These are phyloP conservation scores for Drosophila neotestacea DNA, from an alignment of 2,888 invertebrate genomes.

Conservation along the genomic window DNA sequence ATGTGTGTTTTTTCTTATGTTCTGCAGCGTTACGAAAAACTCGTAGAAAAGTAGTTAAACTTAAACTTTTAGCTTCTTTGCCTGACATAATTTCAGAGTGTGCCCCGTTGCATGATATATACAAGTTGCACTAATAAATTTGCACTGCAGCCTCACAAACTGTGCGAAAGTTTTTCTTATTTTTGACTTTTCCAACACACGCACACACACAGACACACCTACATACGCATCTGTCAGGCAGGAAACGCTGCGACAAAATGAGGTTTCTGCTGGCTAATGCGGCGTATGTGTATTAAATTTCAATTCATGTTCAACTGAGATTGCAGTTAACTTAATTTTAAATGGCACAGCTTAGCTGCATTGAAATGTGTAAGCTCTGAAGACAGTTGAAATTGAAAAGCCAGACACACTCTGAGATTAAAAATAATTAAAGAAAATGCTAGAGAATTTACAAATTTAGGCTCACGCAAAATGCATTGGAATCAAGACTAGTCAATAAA, in stretches of 20 bases:
- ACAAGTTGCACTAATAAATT: slow-evolving; percentile 67
- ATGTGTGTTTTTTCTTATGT: slow-evolving; percentile 19
- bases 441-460: not conserved
- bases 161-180: slow-evolving; percentile 54
- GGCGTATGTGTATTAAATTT: slow-evolving; percentile 46
- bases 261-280: slow-evolving; percentile 28
- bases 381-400: slow-evolving; percentile 19
- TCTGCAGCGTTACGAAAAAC: slow-evolving; percentile 56
- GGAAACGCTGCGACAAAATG: slow-evolving; percentile 12
- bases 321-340: not conserved
- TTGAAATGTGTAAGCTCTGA: slow-evolving; percentile 3
- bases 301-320: slow-evolving; percentile 29
- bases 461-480: too few species aligned
- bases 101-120: slow-evolving; percentile 65
- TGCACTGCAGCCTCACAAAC: slow-evolving; percentile 48
- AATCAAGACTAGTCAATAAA: too few species aligned
- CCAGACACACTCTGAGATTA: slow-evolving; percentile 5
- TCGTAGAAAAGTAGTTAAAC: slow-evolving; percentile 77
- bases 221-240: slow-evolving; percentile 8
- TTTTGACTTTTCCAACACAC: slow-evolving; percentile 7
- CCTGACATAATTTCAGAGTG: slow-evolving; percentile 70
- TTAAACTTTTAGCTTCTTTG: slow-evolving; percentile 67
- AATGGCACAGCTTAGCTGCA: slow-evolving; percentile 7
- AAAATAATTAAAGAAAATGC: slow-evolving; percentile 4
- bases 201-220: not conserved